Conservation (phyloP, 2,113 vertebrate genomes). For the Platichthys stellatus region DNA sequence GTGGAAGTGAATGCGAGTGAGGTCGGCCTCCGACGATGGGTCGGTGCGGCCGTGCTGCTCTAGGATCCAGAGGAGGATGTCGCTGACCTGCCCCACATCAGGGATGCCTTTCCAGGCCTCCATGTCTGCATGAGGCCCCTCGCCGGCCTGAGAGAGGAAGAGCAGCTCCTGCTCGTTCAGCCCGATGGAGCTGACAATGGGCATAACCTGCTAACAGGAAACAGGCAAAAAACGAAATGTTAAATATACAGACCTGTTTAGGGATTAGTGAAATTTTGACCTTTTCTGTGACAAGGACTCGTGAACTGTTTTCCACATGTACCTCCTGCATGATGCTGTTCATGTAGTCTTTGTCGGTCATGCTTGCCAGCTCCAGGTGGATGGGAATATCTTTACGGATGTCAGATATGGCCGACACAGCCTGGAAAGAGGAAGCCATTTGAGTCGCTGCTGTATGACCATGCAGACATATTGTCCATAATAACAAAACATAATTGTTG, state of each 20-base stretch:
- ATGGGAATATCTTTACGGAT: slow-evolving; percentile 89
- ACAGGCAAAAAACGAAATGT: slow-evolving; percentile 53
- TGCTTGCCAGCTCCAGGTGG: slow-evolving; percentile 96
- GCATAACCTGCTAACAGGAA: slow-evolving; percentile 96
- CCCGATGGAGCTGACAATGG: slow-evolving; percentile 93
- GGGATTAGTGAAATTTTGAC: background rate
- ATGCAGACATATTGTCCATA: background rate
- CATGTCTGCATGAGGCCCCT: slow-evolving; percentile 88
- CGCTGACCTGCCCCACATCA: slow-evolving; percentile 90
- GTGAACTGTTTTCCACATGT: slow-evolving; percentile 64
- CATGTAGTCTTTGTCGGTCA: slow-evolving; percentile 95
- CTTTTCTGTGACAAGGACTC: background rate
- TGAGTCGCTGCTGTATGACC: background rate
- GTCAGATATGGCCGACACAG: slow-evolving; percentile 87
- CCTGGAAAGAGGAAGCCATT: slow-evolving; percentile 74
- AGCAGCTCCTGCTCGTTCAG: slow-evolving; percentile 98
- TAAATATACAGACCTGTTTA: slow-evolving; percentile 12
- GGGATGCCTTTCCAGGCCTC: slow-evolving; percentile 88
- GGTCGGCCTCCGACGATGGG: slow-evolving; percentile 79
- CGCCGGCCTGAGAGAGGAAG: slow-evolving; percentile 90
- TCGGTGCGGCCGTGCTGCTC: slow-evolving; percentile 84
- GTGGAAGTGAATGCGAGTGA: slow-evolving; percentile 96
- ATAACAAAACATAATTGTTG: background rate
- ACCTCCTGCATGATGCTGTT: slow-evolving; percentile 93
- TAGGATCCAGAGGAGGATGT: slow-evolving; percentile 96